These are phyloP conservation scores for Tiaroga cobitis DNA, from an alignment of 2,797 vertebrate genomes.

Conservation along the genomic window DNA sequence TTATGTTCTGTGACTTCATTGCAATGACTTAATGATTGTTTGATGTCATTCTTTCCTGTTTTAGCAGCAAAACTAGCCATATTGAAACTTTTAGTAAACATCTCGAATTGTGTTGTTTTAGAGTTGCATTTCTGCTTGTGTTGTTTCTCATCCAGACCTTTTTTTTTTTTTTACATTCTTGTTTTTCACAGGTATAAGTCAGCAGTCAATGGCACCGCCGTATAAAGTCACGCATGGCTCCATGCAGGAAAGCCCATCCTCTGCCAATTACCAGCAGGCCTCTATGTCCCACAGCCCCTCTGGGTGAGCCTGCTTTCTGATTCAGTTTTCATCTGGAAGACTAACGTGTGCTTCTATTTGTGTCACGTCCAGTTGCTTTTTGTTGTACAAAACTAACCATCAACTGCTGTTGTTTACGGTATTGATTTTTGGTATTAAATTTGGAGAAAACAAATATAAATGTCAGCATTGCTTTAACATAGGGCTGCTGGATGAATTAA, in stretches of 20 bases:
- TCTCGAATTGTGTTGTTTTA: not conserved
- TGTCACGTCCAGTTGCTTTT: not conserved
- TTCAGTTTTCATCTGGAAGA: not conserved
- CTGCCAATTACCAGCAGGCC: conserved; percentile 94
- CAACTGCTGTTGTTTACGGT: not conserved
- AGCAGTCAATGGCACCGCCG: conserved; percentile 88
- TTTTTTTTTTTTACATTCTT: not conserved
- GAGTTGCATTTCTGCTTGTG: not conserved
- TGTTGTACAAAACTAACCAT: not conserved
- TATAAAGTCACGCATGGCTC: conserved; percentile 96
- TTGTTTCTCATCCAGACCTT: not conserved
- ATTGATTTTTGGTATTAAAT: not conserved
- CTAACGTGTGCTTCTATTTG: not conserved
- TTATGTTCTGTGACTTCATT: not conserved
- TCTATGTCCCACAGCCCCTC: conserved; percentile 97
- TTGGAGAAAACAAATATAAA: not conserved
- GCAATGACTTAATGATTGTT: not conserved
- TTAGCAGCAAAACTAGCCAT: not conserved
- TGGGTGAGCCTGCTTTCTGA: conserved; percentile 76
- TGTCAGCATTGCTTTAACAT: not conserved
- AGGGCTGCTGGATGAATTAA: not conserved
- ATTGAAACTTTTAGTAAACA: not conserved
- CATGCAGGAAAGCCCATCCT: conserved; percentile 95
- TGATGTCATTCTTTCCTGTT: not conserved
- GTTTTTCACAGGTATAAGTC: conserved; percentile 84